Evolutionary conservation across 2,797 vertebrate genomes (phyloP), one percentile per base, ranked within the genome.

Genomic region (Pempheris klunzingeri): DNA sequence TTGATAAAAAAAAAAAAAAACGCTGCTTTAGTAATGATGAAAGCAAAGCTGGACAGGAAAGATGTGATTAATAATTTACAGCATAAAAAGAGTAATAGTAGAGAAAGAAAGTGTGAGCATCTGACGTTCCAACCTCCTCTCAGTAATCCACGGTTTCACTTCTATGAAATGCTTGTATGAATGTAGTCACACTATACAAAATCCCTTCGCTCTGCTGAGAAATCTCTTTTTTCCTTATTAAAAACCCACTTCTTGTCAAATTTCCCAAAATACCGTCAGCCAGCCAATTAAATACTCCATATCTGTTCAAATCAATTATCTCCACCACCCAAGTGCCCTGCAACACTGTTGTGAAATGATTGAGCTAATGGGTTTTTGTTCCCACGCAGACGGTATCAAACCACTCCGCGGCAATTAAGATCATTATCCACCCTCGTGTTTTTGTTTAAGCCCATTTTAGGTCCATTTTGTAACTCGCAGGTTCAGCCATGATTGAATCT

Each of bases 261-360:
- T 80, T 82, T 83, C 55, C 76, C 82, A 30, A 78, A 84, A 75
- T 80, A 64, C 66, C 72, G 82, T 85, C 88, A 84, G 62, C 57
- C 50, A 79, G 67, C 78, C 86, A 88, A 89, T 92, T 87, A 89
- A 85, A 87, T 78, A 77, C 83, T 85, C 82, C 73, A 82, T 81
- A 89, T 87, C 87, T 78, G 81, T 74, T 85, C 78, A 81, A 90
- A 92, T 92, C 88, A 88, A 88, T 93, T 91, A 87, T 84, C 79
- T 83, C 64, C 62, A 71, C 74, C 74, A 58, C 44, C 15, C 71
- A 52, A 82, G 77, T 88, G 77, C 75, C 84, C 83, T 28, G 63
- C 76, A 80, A 74, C 71, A 57, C 78, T 77, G 80, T 76, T 65
- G 73, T 79, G 77, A 85, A 87, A 85, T 74, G 71, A 88, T 76